phyloP scores from a whole-genome alignment of 2,797 vertebrate species.

The Danio aesculapii region DNA sequence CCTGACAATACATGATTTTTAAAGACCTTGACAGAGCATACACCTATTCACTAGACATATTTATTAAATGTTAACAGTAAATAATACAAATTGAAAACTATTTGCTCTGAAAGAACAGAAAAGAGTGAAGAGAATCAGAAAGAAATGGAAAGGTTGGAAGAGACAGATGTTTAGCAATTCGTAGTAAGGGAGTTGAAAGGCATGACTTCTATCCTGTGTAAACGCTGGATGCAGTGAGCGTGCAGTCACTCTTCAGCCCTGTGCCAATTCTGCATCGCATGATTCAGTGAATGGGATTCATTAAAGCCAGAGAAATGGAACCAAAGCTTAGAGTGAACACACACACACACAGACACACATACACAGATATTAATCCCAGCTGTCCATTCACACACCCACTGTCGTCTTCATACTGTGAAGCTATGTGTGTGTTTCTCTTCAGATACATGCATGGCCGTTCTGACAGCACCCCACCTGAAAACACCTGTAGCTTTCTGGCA shows the following conservation, averaged over 20 bases:
- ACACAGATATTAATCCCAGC: slow-evolving; percentile 78
- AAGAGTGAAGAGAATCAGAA: neutral
- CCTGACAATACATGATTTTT: slow-evolving; percentile 60
- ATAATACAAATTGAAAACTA: slow-evolving; percentile 53
- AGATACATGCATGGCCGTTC: neutral
- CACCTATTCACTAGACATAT: slow-evolving; percentile 62
- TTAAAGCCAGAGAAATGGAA: slow-evolving; percentile 69
- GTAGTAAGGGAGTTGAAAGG: slow-evolving; percentile 25
- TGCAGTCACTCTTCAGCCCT: slow-evolving; percentile 67
- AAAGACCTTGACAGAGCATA: slow-evolving; percentile 63
- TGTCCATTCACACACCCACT: slow-evolving; percentile 69
- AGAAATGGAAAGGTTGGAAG: neutral
- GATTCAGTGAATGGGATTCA: slow-evolving; percentile 80
- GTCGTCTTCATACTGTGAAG: slow-evolving; percentile 59
- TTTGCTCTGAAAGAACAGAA: slow-evolving; percentile 3
- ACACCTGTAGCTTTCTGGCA: slow-evolving; percentile 21
- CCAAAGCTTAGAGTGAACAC: slow-evolving; percentile 35
- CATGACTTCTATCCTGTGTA: slow-evolving; percentile 68
- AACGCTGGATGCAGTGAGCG: slow-evolving; percentile 64
- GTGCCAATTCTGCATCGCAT: slow-evolving; percentile 77
- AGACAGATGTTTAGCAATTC: slow-evolving; percentile 11
- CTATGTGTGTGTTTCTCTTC: slow-evolving; percentile 41
- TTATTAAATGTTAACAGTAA: slow-evolving; percentile 74
- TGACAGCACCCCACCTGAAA: slow-evolving; percentile 28
- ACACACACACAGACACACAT: slow-evolving; percentile 45